Evolutionary conservation across 1,140 invertebrate species (phyloP).

Genomic region (Zaprionus ghesquierei): DNA sequence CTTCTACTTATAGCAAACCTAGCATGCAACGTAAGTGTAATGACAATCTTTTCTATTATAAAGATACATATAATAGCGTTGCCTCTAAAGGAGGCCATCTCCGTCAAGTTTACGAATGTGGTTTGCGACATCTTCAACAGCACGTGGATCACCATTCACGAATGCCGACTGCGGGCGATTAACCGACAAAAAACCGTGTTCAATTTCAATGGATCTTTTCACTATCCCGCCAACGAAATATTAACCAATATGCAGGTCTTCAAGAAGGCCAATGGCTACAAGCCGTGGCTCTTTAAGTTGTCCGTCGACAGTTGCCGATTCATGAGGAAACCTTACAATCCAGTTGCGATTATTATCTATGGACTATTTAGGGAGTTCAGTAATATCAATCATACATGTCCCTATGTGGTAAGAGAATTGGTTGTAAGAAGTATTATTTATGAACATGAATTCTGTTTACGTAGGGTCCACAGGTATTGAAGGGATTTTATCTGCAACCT

Average conservation of each 20-base stretch:
- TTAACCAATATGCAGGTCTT: background rate
- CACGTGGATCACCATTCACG: background rate
- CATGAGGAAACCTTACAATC: background rate
- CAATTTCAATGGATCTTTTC: background rate
- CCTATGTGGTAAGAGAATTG: constrained; percentile 9
- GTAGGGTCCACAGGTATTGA: too few species aligned
- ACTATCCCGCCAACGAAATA: background rate
- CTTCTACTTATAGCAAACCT: too few species aligned
- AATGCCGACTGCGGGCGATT: constrained; percentile 7
- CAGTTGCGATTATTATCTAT: background rate
- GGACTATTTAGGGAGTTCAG: background rate
- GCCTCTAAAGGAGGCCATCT: background rate
- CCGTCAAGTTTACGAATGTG: constrained; percentile 14
- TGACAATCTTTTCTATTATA: too few species aligned
- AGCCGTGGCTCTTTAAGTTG: constrained; percentile 3
- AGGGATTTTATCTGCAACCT: constrained; percentile 7
- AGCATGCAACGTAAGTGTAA: too few species aligned
- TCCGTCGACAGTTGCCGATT: constrained; percentile 4
- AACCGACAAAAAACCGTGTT: constrained; percentile 6
- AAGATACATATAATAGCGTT: too few species aligned
- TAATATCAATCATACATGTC: constrained; percentile 23
- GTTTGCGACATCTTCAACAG: constrained; percentile 6
- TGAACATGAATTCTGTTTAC: too few species aligned
- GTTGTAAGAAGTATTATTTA: too few species aligned
- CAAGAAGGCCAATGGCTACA: constrained; percentile 23